Evolutionary conservation across 1,140 invertebrate genomes (phyloP).

Genomic region (Zaprionus lachaisei): DNA sequence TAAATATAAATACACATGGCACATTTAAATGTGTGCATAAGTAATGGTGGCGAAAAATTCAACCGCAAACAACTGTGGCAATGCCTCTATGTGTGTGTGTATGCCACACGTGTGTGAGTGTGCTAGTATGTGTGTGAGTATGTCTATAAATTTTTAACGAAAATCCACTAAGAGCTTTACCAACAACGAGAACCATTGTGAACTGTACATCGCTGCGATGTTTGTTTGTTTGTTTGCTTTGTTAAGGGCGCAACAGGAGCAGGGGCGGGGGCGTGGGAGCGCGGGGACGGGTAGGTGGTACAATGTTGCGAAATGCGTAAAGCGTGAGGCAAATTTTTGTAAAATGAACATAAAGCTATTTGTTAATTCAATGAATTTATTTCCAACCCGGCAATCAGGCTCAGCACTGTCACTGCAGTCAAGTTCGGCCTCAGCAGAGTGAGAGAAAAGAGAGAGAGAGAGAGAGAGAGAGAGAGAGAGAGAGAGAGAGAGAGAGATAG

Average conservation of each 20-base stretch:
- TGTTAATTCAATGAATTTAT: slow-evolving; percentile 76
- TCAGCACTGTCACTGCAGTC: slow-evolving; percentile 7
- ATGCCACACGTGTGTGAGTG: not conserved
- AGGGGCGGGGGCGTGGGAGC: no score
- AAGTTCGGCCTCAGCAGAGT: not conserved
- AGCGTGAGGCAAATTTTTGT: slow-evolving; percentile 46
- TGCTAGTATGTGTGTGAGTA: not conserved
- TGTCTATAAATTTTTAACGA: slow-evolving; percentile 66
- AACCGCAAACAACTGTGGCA: slow-evolving; percentile 41
- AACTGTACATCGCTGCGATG: slow-evolving; percentile 16
- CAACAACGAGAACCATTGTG: slow-evolving; percentile 9
- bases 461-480: no score
- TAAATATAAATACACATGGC: slow-evolving; percentile 7
- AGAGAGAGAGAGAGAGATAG: no score
- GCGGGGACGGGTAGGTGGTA: not conserved
- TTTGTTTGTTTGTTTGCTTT: slow-evolving; percentile 30
- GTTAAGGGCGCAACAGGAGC: slow-evolving; percentile 14
- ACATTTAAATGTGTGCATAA: slow-evolving; percentile 20
- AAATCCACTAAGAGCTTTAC: slow-evolving; percentile 67
- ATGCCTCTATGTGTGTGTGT: slow-evolving; percentile 1
- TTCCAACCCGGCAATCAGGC: slow-evolving; percentile 33
- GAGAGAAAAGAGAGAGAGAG: no score
- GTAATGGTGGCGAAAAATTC: slow-evolving; percentile 39
- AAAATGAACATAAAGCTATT: slow-evolving; percentile 73
- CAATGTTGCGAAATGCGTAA: slow-evolving; percentile 44